Conservation (phyloP, 2,888 invertebrate genomes). For the Eulithis prunata region DNA sequence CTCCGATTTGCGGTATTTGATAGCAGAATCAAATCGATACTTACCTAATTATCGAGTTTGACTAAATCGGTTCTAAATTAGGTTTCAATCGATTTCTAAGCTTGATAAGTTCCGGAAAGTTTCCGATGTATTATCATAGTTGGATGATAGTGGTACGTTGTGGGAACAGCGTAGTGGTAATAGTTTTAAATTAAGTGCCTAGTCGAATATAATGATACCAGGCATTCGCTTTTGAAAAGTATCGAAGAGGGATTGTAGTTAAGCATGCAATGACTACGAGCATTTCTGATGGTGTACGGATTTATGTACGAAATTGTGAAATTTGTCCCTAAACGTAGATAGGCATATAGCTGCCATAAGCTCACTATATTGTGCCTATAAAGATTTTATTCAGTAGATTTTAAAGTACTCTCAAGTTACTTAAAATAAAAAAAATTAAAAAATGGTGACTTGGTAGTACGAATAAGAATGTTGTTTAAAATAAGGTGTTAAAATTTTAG, state of each 20-base stretch:
- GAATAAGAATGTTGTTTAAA: conserved; percentile 45
- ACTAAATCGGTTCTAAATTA: too few relatives aligned
- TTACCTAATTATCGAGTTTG: too few relatives aligned
- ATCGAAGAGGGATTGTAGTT: background rate
- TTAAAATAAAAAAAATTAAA: conserved; percentile 25
- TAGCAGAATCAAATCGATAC: too few relatives aligned
- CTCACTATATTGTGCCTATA: conserved; percentile 74
- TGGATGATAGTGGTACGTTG: background rate
- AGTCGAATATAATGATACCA: conserved; percentile 11
- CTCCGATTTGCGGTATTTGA: too few relatives aligned
- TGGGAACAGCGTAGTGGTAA: too few relatives aligned
- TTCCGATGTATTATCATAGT: background rate
- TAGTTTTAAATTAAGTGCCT: too few relatives aligned
- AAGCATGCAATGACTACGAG: conserved; percentile 63
- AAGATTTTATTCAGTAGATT: conserved; percentile 51
- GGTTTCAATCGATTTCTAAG: background rate
- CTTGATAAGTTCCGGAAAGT: background rate
- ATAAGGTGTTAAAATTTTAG: conserved; percentile 67
- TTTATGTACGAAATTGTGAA: conserved; percentile 55
- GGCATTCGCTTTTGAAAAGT: background rate
- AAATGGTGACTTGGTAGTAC: conserved; percentile 43
- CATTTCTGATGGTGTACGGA: conserved; percentile 65
- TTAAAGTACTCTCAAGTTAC: conserved; percentile 27
- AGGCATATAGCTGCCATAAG: conserved; percentile 74
- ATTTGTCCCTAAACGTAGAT: conserved; percentile 60